Evolutionary conservation across 2,797 vertebrate genomes (phyloP).

Genomic region (Etheostoma perlongum): DNA sequence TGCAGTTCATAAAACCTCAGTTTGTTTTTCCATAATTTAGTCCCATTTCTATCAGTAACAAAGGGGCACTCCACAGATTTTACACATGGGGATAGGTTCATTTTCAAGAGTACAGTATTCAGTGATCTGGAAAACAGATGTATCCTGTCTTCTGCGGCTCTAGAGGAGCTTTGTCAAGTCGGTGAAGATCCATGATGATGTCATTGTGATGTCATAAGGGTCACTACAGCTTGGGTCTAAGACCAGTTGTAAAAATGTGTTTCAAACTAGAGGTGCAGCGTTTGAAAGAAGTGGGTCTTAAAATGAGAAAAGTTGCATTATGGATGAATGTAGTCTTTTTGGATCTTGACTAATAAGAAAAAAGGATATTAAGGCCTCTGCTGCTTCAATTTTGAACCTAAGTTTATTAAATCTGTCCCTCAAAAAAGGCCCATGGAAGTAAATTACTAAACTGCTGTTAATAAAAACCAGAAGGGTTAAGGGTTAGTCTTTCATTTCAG

Average conservation of each 20-base stretch:
- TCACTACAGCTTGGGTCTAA: background rate
- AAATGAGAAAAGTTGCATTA: background rate
- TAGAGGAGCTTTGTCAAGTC: background rate
- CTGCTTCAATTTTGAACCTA: background rate
- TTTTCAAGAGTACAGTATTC: no score
- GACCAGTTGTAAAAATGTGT: background rate
- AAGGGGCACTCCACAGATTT: no score
- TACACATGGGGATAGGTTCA: no score
- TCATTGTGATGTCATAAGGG: background rate
- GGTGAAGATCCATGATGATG: background rate
- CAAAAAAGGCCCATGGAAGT: background rate
- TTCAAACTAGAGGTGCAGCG: background rate
- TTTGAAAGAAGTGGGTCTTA: background rate
- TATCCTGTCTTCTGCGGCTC: background rate
- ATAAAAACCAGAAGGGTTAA: background rate
- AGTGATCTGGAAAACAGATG: background rate
- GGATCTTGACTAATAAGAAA: background rate
- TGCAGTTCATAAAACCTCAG: no score
- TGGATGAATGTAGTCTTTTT: background rate
- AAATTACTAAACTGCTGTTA: background rate
- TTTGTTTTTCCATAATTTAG: no score
- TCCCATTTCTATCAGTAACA: no score
- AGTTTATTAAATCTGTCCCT: background rate
- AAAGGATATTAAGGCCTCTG: background rate
- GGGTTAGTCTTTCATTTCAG: background rate